Evolutionary conservation across 2,888 invertebrate genomes (phyloP).

Genomic region (Apamea crenata): DNA sequence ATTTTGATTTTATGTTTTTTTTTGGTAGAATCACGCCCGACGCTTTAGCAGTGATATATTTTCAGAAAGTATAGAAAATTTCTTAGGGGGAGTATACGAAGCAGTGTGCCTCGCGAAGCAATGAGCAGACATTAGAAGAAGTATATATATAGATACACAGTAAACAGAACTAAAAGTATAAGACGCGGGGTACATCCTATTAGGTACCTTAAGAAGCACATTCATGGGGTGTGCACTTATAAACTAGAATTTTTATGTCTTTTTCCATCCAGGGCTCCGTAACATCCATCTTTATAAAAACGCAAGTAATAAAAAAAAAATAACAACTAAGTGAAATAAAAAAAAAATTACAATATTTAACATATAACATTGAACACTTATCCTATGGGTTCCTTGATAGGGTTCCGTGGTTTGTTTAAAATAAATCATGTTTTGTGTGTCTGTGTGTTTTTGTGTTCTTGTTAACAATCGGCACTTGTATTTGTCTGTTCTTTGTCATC

Average conservation of each 20-base stretch:
- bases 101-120: slow-evolving; percentile 89
- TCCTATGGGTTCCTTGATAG: slow-evolving; percentile 65
- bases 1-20: background rate
- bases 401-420: slow-evolving; percentile 66
- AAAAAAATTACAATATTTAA: slow-evolving; percentile 73
- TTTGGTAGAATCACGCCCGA: slow-evolving; percentile 77
- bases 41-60: slow-evolving; percentile 77
- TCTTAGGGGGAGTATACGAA: slow-evolving; percentile 82
- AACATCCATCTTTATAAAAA: slow-evolving; percentile 73
- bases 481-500: slow-evolving; percentile 76
- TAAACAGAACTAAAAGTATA: slow-evolving; percentile 80
- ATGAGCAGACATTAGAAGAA: slow-evolving; percentile 81
- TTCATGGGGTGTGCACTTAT: slow-evolving; percentile 90
- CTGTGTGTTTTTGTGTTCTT: slow-evolving; percentile 73
- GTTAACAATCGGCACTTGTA: slow-evolving; percentile 74
- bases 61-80: slow-evolving; percentile 77
- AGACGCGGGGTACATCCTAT: slow-evolving; percentile 85
- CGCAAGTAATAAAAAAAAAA: slow-evolving; percentile 72
- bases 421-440: slow-evolving; percentile 73
- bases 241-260: slow-evolving; percentile 77
- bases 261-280: slow-evolving; percentile 88
- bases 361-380: slow-evolving; percentile 83
- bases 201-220: slow-evolving; percentile 87
- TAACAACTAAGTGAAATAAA: slow-evolving; percentile 63
- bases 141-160: slow-evolving; percentile 78